Base-by-base conservation (phyloP, 2,113 vertebrate genomes). In the Clarias gariepinus region DNA sequence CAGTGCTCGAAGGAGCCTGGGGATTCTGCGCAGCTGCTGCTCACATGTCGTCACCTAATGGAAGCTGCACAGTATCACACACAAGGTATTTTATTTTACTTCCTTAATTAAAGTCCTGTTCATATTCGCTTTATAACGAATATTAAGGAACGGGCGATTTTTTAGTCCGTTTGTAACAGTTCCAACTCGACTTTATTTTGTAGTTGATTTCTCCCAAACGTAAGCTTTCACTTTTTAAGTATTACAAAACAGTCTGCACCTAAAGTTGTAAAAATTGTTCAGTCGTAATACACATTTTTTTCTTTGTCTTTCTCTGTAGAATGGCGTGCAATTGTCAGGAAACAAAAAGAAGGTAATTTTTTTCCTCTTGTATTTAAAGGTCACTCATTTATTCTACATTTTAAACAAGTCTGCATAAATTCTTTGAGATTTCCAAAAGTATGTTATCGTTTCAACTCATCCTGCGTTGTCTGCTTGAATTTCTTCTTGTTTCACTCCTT, bases 61-160 rank as follows among this genome's bases (percentile, higher is more conserved):
- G 95, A 95, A 86, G 94, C 95, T 8, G 74, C 95, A 83, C 92
- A 91, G 28, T 95, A 95, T 91, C 95, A 96, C 90, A 95, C 86
- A 86, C 93, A 91, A 92, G 95, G 95, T 96, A 89, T 0, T 18
- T 25, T 52, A 12, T 5, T 16, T 33, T 30, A 16, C 71, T 52
- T 10, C 4, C 73, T 15, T 12, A 21, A 2, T 28, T 16, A 4
- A 73, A 41, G 23, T 21, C 30, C 47, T 85, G 7, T 53, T 47
- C 25, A 41, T 28, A 15, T 64, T 64, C 7, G 19, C 16, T 69
- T 69, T 69, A 33, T 69, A 30, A 33, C 2, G 28, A 10, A 69
- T 8, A 9, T 69, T 36, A 21, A 36, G 21, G 7, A 71, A 36
- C 2, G 3, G n/a, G 5, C 4, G 12, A 4, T 30, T 12, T 68